A percentile compares a stretch with the other conserved stretches of the same genome.
These are phyloP conservation scores for Pherbina coryleti DNA, from an alignment of 2,888 invertebrate species.

Conservation along the genomic window DNA sequence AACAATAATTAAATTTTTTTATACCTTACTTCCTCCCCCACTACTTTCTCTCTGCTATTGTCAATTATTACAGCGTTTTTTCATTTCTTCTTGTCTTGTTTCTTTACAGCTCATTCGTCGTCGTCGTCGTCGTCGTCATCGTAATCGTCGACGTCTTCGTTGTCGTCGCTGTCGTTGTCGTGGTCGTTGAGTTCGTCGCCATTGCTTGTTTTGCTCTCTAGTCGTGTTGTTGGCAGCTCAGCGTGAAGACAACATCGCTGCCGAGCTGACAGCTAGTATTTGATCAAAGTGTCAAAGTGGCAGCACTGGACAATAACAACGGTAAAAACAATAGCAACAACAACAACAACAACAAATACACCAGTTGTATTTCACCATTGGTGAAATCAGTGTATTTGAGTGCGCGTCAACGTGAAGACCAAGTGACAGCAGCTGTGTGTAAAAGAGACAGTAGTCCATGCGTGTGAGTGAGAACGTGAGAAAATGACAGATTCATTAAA, in stretches of 20 bases:
- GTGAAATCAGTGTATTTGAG: background rate
- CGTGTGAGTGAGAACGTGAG: background rate
- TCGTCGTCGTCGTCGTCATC: background rate
- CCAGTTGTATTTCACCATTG: background rate
- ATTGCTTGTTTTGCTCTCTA: constrained; percentile 31
- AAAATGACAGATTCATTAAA: constrained; percentile 65
- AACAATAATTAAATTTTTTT: constrained; percentile 24
- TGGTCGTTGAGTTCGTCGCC: constrained; percentile 1
- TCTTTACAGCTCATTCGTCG: constrained; percentile 33
- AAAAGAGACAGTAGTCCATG: background rate
- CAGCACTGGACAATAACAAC: constrained; percentile 9
- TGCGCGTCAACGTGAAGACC: background rate
- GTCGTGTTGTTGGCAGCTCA: constrained; percentile 32
- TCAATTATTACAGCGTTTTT: constrained; percentile 29
- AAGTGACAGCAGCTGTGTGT: background rate
- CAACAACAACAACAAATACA: constrained; percentile 4
- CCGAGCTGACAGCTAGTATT: constrained; percentile 12
- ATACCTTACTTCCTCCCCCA: background rate
- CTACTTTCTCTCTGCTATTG: background rate
- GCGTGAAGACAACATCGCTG: constrained; percentile 18
- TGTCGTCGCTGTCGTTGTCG: constrained; percentile 4
- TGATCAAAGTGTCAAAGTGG: constrained; percentile 9
- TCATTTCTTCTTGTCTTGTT: constrained; percentile 16
- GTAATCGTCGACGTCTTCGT: constrained; percentile 12
- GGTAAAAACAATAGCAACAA: background rate